Evolutionary conservation across 2,888 invertebrate genomes (phyloP).

Genomic region (Cerastis leucographa): DNA sequence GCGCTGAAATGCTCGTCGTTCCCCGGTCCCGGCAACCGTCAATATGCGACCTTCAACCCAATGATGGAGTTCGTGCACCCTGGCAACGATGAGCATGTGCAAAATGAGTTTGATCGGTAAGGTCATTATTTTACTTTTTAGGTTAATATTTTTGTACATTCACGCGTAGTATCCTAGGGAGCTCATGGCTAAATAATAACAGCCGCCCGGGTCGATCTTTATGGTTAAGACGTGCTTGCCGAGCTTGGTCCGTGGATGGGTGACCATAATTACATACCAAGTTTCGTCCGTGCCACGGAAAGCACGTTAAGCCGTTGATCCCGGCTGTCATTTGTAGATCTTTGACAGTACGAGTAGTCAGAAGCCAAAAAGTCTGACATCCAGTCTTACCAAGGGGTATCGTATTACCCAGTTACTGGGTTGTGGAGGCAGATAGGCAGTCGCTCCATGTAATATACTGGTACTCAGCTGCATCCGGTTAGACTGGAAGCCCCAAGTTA

Average conservation of each 20-base stretch:
- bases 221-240: too few relatives aligned
- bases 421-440: too few relatives aligned
- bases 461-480: not conserved
- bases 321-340: not conserved
- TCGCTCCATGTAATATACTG: not conserved
- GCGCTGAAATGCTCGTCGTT: slow-evolving; percentile 94
- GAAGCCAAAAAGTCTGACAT: not conserved
- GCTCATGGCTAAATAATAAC: too few relatives aligned
- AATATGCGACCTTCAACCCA: slow-evolving; percentile 96
- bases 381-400: not conserved
- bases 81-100: slow-evolving; percentile 92
- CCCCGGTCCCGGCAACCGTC: slow-evolving; percentile 95
- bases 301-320: not conserved
- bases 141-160: too few relatives aligned
- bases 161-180: too few relatives aligned
- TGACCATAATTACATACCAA: too few relatives aligned
- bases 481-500: not conserved
- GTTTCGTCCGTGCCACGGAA: not conserved
- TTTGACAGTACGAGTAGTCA: not conserved
- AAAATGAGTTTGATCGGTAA: slow-evolving; percentile 92
- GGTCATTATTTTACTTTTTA: too few relatives aligned
- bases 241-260: too few relatives aligned
- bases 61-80: slow-evolving; percentile 97
- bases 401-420: not conserved
- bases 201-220: too few relatives aligned